Evolutionary conservation across 1,140 invertebrate genomes (phyloP), one percentile per base, ranked within the genome.

Genomic region (Bilobella aurantiaca): DNA sequence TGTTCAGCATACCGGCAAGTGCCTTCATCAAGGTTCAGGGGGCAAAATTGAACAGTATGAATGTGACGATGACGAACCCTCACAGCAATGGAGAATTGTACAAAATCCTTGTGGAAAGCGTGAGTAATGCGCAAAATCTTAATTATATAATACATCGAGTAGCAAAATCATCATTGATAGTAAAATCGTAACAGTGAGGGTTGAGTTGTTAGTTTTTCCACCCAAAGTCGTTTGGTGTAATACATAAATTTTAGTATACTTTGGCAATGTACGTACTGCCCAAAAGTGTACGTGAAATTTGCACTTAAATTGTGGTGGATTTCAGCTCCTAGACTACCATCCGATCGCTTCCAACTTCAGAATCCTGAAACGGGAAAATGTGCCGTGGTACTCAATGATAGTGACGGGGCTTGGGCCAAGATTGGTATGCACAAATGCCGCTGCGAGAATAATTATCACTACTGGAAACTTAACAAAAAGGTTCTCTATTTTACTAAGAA

Each of bases 41-140:
- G 58, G 58, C 16, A 59, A 16, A 59, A 59, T 59, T 59, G 58
- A 59, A 14, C 58, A 59, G 58, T 8, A 3, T 16, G 16, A 16
- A 5, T 59, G 58, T 21, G 58, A 59, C 28, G 58, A 59, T 59
- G 28, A 29, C 31, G 58, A 59, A 12, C 3, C 25, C 12, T 59
- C 58, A 29, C 58, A 59, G 28, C 3, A 59, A 21, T 59, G 58
- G 58, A 59, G 31, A 59, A 29, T 59, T 29, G 23, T 29, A 21
- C 23, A 59, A 32, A 59, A 59, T 32, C 58, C 58, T 59, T 59
- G 58, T 32, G 58, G 58, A 32, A 59, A 59, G 31, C 58, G 58
- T 59, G 23, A 59, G 58, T 59, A 30, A 21, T 14, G 42, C 14
- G 53, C n/a, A 57, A 8, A 28, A 12, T 8, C 5, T 28, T 28